A percentile compares a stretch with the other conserved stretches of the same genome.
These are phyloP conservation scores for Choreutis nemorana DNA, from an alignment of 2,888 invertebrate species.

Conservation along the genomic window DNA sequence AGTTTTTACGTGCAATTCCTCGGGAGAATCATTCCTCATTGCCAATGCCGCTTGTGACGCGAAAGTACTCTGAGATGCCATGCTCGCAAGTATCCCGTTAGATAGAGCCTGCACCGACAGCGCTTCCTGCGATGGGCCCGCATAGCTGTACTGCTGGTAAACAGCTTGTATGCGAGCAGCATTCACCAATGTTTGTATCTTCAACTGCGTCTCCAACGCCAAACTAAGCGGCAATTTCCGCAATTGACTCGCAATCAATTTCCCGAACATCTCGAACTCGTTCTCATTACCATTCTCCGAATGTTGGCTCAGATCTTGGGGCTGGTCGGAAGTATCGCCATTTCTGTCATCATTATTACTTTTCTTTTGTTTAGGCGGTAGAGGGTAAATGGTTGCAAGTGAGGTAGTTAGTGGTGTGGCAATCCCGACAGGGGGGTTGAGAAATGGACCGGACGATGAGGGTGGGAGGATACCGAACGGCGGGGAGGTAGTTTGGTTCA, in stretches of 20 bases:
- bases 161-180: slow-evolving; percentile 56
- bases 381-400: slow-evolving; percentile 50
- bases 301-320: slow-evolving; percentile 56
- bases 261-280: slow-evolving; percentile 60
- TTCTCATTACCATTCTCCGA: slow-evolving; percentile 54
- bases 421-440: slow-evolving; percentile 57
- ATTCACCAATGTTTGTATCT: slow-evolving; percentile 54
- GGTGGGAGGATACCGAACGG: slow-evolving; percentile 49
- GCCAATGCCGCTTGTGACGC: slow-evolving; percentile 32
- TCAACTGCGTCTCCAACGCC: slow-evolving; percentile 54
- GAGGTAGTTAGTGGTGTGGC: slow-evolving; percentile 56
- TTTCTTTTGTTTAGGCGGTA: slow-evolving; percentile 54
- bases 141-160: slow-evolving; percentile 57
- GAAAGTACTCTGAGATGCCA: slow-evolving; percentile 41
- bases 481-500: slow-evolving; percentile 30
- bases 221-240: slow-evolving; percentile 50
- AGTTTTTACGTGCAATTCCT: slow-evolving; percentile 44
- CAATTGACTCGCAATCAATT: slow-evolving; percentile 54
- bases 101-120: slow-evolving; percentile 54
- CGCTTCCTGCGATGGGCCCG: slow-evolving; percentile 54
- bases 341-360: slow-evolving; percentile 30
- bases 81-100: slow-evolving; percentile 52
- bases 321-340: slow-evolving; percentile 40
- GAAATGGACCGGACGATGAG: slow-evolving; percentile 42
- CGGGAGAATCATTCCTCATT: slow-evolving; percentile 42